phyloP scores from a whole-genome alignment of 2,113 vertebrate genomes.

The Indicator maculatus region DNA sequence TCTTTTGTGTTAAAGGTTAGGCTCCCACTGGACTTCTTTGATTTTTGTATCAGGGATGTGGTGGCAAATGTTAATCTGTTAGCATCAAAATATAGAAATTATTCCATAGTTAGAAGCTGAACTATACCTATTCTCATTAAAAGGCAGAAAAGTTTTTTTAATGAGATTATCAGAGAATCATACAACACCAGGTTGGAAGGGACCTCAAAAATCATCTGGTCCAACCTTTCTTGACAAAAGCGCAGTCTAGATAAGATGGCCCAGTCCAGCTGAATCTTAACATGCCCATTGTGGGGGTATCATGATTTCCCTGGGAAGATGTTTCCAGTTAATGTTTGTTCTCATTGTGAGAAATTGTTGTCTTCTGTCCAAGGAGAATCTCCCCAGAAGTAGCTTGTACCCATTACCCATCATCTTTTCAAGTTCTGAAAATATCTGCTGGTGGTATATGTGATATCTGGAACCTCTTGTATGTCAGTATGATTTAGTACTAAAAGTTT shows the following conservation, averaged over 20 bases:
- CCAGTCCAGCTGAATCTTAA: neutral
- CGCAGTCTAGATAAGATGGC: neutral
- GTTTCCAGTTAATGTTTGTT: neutral
- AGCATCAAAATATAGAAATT: neutral
- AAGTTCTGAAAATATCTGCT: neutral
- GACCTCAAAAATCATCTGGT: neutral
- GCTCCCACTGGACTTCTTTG: neutral
- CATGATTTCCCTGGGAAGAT: neutral
- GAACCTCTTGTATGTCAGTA: neutral
- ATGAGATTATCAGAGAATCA: neutral
- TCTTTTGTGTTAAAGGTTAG: neutral
- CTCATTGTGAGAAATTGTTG: neutral
- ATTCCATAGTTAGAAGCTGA: neutral
- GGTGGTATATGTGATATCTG: neutral
- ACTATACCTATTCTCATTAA: neutral
- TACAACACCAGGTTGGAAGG: neutral
- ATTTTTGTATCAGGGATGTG: neutral
- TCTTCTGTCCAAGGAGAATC: neutral
- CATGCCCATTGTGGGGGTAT: neutral
- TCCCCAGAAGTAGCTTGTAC: neutral
- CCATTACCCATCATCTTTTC: neutral
- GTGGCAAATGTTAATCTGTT: neutral
- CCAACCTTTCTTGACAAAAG: neutral
- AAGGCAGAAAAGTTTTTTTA: neutral
- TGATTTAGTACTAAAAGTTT: neutral